A percentile compares a stretch with the other conserved stretches of the same genome.
Evolutionary conservation across 2,888 invertebrate species (phyloP).

Genomic region (Peribatodes rhomboidaria): DNA sequence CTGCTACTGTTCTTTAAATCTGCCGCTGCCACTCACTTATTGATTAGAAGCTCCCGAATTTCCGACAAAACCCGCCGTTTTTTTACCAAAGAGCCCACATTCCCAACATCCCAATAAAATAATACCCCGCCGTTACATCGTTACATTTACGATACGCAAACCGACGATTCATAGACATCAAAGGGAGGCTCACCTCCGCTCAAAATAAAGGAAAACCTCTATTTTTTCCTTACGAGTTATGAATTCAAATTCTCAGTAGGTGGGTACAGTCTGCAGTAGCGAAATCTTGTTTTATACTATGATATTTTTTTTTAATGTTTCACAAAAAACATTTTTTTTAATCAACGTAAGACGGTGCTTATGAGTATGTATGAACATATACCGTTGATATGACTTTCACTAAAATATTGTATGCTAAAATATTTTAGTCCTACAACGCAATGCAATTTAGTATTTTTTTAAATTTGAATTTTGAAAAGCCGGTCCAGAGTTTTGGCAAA

Average conservation of each 20-base stretch:
- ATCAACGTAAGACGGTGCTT: no score
- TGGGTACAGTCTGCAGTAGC: not conserved
- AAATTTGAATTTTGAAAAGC: no score
- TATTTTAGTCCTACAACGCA: no score
- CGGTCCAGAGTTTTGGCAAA: no score
- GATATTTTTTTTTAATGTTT: not conserved
- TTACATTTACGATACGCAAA: conserved; percentile 27
- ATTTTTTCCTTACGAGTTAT: conserved; percentile 13
- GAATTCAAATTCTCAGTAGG: conserved; percentile 32
- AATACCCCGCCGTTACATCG: conserved; percentile 24
- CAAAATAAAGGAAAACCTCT: conserved; percentile 17
- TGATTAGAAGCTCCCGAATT: not conserved
- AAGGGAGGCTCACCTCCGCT: conserved; percentile 28
- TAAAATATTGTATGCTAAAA: no score
- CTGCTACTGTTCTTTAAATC: no score
- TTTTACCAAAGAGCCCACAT: conserved; percentile 1
- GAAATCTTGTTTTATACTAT: not conserved
- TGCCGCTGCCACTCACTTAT: not conserved
- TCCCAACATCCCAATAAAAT: conserved; percentile 32
- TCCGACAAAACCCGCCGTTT: conserved; percentile 4
- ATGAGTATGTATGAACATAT: no score
- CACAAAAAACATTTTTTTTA: no score
- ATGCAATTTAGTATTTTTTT: no score
- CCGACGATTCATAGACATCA: conserved; percentile 33
- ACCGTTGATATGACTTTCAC: no score